Evolutionary conservation across 2,797 vertebrate genomes (phyloP).

Genomic region (Danio tinwini): DNA sequence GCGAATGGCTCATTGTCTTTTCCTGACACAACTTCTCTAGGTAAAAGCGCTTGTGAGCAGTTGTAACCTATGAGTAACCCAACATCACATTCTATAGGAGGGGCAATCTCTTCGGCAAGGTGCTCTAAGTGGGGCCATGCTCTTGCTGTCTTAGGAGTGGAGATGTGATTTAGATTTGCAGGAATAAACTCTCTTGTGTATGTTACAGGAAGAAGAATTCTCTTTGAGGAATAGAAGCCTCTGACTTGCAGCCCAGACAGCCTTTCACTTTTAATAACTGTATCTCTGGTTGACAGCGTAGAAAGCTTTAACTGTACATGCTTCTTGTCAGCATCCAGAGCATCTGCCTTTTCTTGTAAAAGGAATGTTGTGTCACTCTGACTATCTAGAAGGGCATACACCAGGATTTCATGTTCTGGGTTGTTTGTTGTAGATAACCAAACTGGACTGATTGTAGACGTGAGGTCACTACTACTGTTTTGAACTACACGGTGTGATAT

Average conservation of each 20-base stretch:
- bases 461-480: not conserved
- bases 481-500: not conserved
- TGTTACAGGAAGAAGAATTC: slow-evolving; percentile 40
- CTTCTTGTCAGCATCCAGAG: not conserved
- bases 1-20: slow-evolving; percentile 38
- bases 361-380: slow-evolving; percentile 32
- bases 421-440: slow-evolving; percentile 36
- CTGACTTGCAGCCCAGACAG: slow-evolving; percentile 51
- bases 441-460: slow-evolving; percentile 37
- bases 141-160: slow-evolving; percentile 53
- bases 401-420: slow-evolving; percentile 18
- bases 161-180: slow-evolving; percentile 53
- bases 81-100: slow-evolving; percentile 33
- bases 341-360: slow-evolving; percentile 22
- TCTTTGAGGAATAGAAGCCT: slow-evolving; percentile 55
- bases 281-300: slow-evolving; percentile 37
- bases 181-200: slow-evolving; percentile 58
- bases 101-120: slow-evolving; percentile 52
- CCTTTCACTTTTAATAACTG: slow-evolving; percentile 33
- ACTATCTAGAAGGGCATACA: slow-evolving; percentile 37
- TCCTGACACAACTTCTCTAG: slow-evolving; percentile 46
- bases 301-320: slow-evolving; percentile 50
- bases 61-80: slow-evolving; percentile 43
- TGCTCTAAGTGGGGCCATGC: slow-evolving; percentile 59
- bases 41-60: slow-evolving; percentile 37